Percentiles rank a stretch among this genome's conserved stretches.
Conservation (phyloP, 2,113 vertebrate species). For the Stigmatopora nigra region DNA sequence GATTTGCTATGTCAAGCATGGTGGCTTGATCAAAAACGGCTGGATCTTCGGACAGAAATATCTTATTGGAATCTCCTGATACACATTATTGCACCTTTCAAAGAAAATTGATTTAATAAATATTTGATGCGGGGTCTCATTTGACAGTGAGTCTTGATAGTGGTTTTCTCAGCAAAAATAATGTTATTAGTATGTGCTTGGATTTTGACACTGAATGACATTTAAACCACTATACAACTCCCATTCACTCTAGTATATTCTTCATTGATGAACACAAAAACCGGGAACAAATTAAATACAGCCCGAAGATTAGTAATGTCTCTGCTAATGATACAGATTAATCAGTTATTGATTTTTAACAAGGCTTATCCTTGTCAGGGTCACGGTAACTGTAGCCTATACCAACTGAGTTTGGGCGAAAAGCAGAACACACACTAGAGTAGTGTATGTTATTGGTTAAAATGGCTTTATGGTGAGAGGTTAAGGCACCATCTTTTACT, state of each 20-base stretch:
- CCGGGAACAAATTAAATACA: not conserved
- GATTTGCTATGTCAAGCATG: constrained; percentile 40
- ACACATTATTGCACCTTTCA: constrained; percentile 28
- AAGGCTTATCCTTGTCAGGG: no score
- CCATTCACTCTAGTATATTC: constrained; percentile 21
- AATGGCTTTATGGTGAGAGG: not conserved
- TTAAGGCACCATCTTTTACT: not conserved
- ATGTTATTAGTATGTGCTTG: not conserved
- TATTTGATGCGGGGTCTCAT: constrained; percentile 20
- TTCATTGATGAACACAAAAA: constrained; percentile 19
- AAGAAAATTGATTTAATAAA: constrained; percentile 41
- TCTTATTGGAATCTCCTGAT: constrained; percentile 18
- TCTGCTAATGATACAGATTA: not conserved
- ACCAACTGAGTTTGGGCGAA: no score
- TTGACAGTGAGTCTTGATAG: not conserved
- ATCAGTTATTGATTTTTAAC: no score
- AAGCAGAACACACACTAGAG: no score
- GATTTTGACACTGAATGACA: not conserved
- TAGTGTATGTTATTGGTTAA: not conserved
- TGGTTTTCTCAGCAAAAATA: constrained; percentile 11
- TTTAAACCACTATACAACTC: constrained; percentile 1
- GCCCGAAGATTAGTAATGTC: no score
- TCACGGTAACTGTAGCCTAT: no score
- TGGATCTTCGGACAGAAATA: constrained; percentile 19
- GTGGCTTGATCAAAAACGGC: constrained; percentile 19